Evolutionary conservation across 2,888 invertebrate species (phyloP).

Genomic region (Tryphoninae sp.): DNA sequence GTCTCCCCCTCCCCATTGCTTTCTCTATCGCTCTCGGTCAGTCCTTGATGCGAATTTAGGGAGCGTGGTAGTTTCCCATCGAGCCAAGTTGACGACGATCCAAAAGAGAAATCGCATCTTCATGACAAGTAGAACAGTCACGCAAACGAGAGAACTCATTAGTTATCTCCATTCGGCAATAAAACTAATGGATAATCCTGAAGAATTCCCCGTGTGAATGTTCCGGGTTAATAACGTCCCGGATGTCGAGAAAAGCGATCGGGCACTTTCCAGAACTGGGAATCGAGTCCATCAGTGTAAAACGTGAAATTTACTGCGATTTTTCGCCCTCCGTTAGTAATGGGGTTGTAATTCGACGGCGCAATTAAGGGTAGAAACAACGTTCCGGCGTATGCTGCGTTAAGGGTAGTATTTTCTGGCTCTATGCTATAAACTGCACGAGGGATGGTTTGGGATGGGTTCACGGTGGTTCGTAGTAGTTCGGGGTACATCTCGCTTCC

Average conservation of each 20-base stretch:
- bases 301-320: constrained; percentile 71
- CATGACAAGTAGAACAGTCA: constrained; percentile 10
- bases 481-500: constrained; percentile 28
- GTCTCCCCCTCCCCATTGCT: neutral
- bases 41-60: constrained; percentile 33
- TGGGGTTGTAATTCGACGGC: constrained; percentile 72
- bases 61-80: constrained; percentile 26
- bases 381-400: constrained; percentile 53
- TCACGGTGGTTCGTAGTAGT: neutral
- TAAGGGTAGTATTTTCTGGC: constrained; percentile 8
- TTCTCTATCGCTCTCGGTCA: neutral
- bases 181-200: constrained; percentile 51
- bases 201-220: constrained; percentile 2
- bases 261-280: neutral
- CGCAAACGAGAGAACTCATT: constrained; percentile 36
- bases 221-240: neutral
- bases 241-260: neutral
- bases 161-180: constrained; percentile 36
- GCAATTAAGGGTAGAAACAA: constrained; percentile 72
- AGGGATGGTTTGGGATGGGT: no score
- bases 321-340: constrained; percentile 64
- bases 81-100: constrained; percentile 19
- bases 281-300: constrained; percentile 55
- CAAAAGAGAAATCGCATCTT: constrained; percentile 9
- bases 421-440: constrained; percentile 3